phyloP scores from a whole-genome alignment of 1,140 invertebrate species.

The Atopsyche davidsoni region DNA sequence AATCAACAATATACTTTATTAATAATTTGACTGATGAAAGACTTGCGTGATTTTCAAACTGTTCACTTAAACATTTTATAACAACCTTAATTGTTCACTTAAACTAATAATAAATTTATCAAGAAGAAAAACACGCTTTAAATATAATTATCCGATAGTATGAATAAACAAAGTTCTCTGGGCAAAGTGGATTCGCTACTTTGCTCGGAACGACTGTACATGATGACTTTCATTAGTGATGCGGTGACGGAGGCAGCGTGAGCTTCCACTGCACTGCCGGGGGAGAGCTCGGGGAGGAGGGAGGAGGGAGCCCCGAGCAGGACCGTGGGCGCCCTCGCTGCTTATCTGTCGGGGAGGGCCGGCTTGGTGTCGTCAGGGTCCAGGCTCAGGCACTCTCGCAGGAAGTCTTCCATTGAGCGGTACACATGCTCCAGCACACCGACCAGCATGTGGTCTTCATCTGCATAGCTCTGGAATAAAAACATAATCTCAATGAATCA shows the following conservation, averaged over 20 bases:
- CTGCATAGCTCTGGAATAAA: slow-evolving; percentile 67
- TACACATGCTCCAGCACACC: slow-evolving; percentile 79
- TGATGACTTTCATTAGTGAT: no score
- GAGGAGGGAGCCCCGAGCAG: no score
- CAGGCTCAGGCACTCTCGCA: slow-evolving; percentile 75
- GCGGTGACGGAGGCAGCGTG: no score
- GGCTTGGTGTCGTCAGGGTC: slow-evolving; percentile 61
- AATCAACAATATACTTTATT: slow-evolving; percentile 28
- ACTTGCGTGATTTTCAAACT: slow-evolving; percentile 28
- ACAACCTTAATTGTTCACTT: slow-evolving; percentile 16
- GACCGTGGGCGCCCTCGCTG: no score
- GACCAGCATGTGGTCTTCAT: slow-evolving; percentile 70
- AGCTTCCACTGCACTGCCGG: no score
- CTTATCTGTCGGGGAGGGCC: slow-evolving; percentile 48
- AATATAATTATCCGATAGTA: no score
- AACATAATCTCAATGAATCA: slow-evolving; percentile 2
- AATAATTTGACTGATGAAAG: slow-evolving; percentile 30
- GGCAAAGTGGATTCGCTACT: no score
- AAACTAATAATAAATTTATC: no score
- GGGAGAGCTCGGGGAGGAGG: no score
- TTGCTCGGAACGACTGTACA: no score
- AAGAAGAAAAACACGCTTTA: no score
- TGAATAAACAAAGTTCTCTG: no score
- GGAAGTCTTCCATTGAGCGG: slow-evolving; percentile 78
- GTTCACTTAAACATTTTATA: slow-evolving; percentile 12